These are phyloP conservation scores for Stegastes partitus DNA, from an alignment of 2,113 vertebrate species.

Conservation along the genomic window DNA sequence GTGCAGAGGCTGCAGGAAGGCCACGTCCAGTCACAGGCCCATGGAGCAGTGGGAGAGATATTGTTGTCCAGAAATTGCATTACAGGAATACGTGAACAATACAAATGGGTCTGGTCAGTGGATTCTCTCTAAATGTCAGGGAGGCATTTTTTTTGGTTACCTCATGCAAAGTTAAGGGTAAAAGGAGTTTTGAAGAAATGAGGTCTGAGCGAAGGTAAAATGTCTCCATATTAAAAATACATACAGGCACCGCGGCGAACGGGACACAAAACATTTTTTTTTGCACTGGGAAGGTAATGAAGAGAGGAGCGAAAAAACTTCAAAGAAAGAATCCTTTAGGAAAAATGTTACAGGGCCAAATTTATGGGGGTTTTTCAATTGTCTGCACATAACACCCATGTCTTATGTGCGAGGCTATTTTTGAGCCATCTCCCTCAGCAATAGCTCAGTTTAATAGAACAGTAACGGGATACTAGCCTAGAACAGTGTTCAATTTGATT, in stretches of 20 bases:
- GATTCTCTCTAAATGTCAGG: slow-evolving; percentile 60
- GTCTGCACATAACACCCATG: slow-evolving; percentile 74
- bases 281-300: slow-evolving; percentile 44
- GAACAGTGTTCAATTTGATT: slow-evolving; percentile 85
- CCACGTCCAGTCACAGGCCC: slow-evolving; percentile 69
- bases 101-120: slow-evolving; percentile 34
- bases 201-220: slow-evolving; percentile 33
- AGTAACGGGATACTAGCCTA: slow-evolving; percentile 78
- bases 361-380: slow-evolving; percentile 75
- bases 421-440: slow-evolving; percentile 78
- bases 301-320: slow-evolving; percentile 47
- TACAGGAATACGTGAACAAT: slow-evolving; percentile 61
- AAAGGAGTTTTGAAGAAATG: slow-evolving; percentile 69
- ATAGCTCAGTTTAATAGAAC: slow-evolving; percentile 83
- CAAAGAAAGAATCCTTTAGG: slow-evolving; percentile 72
- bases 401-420: slow-evolving; percentile 73
- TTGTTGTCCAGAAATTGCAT: slow-evolving; percentile 71
- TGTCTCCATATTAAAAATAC: slow-evolving; percentile 29
- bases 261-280: slow-evolving; percentile 54
- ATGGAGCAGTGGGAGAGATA: slow-evolving; percentile 41
- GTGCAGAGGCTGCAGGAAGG: slow-evolving; percentile 62
- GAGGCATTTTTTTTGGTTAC: slow-evolving; percentile 50
- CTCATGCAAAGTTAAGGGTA: slow-evolving; percentile 31
- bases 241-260: background rate
- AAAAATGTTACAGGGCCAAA: slow-evolving; percentile 70